These are phyloP conservation scores for Drosophila nigrodunni DNA, from an alignment of 1,140 invertebrate genomes.

Conservation along the genomic window DNA sequence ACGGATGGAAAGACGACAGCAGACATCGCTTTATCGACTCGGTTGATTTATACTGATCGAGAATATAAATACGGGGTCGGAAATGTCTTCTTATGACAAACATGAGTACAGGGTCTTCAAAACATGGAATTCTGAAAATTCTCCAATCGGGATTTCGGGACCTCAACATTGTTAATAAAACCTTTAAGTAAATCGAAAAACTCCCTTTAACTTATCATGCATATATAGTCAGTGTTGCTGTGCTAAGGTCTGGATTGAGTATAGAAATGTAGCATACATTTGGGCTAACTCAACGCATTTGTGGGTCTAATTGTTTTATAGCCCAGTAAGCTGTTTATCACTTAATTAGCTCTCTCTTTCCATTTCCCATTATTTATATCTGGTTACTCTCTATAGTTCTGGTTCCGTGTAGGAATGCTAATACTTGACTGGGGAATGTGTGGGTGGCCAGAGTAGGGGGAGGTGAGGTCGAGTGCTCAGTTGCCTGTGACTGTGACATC, in stretches of 20 bases:
- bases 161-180: no score
- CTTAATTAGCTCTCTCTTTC: constrained; percentile 24
- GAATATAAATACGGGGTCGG: no score
- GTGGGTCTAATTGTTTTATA: constrained; percentile 24
- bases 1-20: no score
- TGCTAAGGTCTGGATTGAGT: background rate
- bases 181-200: no score
- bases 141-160: no score
- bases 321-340: constrained; percentile 16
- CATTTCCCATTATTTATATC: background rate
- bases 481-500: constrained; percentile 39
- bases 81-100: no score
- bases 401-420: background rate
- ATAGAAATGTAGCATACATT: constrained; percentile 8
- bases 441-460: background rate
- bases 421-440: background rate
- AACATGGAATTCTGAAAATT: no score
- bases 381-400: constrained; percentile 11
- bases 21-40: no score
- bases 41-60: no score
- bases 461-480: background rate
- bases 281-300: background rate
- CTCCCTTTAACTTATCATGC: no score
- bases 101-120: no score
- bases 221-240: no score